Percentiles rank a stretch among this genome's conserved stretches.
These are phyloP conservation scores for Lamprotornis superbus DNA, from an alignment of 2,113 vertebrate species.

Conservation along the genomic window DNA sequence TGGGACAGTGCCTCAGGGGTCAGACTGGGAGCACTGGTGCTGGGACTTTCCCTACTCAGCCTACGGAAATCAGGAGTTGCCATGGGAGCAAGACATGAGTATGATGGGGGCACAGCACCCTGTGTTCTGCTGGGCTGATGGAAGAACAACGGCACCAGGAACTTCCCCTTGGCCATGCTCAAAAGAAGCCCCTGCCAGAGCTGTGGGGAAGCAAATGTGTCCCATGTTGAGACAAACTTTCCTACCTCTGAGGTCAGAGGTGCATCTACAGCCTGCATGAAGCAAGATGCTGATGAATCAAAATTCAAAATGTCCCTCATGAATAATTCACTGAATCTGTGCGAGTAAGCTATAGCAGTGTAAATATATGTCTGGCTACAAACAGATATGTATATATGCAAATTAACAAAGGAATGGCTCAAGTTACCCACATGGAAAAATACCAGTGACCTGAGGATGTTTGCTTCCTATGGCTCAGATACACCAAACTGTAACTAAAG, in stretches of 20 bases:
- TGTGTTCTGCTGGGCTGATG: not conserved
- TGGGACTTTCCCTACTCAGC: fast-evolving
- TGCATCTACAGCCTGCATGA: not conserved
- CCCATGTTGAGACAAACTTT: fast-evolving
- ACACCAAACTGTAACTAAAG: not conserved
- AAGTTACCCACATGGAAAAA: not conserved
- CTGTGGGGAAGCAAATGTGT: fast-evolving
- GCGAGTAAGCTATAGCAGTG: not conserved
- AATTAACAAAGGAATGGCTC: not conserved
- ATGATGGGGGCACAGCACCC: not conserved
- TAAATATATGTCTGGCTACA: not conserved
- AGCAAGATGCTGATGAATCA: not conserved
- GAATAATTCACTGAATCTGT: constrained; percentile 2
- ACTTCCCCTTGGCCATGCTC: not conserved
- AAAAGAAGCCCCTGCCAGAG: fast-evolving
- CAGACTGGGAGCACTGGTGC: not conserved
- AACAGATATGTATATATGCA: not conserved
- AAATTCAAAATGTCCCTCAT: constrained; percentile 8
- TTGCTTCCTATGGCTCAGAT: not conserved
- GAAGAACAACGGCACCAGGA: fast-evolving
- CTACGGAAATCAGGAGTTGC: not conserved
- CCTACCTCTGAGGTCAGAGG: not conserved
- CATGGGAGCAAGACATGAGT: not conserved
- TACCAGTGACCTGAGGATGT: not conserved
- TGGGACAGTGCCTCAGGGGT: not conserved